Conservation (phyloP, 2,113 vertebrate species). For the Brachypodius melanocephalos region DNA sequence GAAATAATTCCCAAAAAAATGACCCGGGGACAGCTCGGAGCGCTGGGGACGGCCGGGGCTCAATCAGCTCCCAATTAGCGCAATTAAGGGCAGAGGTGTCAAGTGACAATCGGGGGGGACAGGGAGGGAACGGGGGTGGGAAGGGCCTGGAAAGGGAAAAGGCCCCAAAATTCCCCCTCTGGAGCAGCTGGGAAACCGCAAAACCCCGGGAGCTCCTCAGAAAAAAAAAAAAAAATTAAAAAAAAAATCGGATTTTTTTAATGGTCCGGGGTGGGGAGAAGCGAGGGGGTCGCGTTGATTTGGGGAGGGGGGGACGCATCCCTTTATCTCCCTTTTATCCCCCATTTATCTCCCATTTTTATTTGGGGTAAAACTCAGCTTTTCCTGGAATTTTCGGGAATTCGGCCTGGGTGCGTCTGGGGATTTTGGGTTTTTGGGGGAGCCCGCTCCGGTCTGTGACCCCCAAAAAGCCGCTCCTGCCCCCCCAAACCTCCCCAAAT, state of each 20-base stretch:
- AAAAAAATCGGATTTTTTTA: not conserved
- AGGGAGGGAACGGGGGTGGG: not conserved
- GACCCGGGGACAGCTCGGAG: not conserved
- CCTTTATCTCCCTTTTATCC: too few relatives aligned
- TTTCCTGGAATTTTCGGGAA: not conserved
- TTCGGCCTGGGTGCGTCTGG: not conserved
- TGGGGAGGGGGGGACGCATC: too few relatives aligned
- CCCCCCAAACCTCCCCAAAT: not conserved
- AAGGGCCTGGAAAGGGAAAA: not conserved
- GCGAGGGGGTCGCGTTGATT: not conserved
- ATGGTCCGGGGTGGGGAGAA: not conserved
- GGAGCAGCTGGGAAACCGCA: not conserved
- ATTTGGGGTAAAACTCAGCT: fast-evolving
- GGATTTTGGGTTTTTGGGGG: not conserved
- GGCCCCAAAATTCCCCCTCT: not conserved
- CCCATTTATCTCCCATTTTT: too few relatives aligned
- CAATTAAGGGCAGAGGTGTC: slow-evolving; percentile 36
- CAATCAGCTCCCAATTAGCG: slow-evolving; percentile 31
- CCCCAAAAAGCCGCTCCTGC: not conserved
- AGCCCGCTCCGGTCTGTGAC: fast-evolving
- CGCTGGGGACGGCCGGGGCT: not conserved
- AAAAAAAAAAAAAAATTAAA: not conserved
- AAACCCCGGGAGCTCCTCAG: not conserved
- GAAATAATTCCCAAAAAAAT: not conserved
- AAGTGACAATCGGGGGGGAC: slow-evolving; percentile 25